phyloP scores from a whole-genome alignment of 2,113 vertebrate species.

The Melanerpes aurifrons region DNA sequence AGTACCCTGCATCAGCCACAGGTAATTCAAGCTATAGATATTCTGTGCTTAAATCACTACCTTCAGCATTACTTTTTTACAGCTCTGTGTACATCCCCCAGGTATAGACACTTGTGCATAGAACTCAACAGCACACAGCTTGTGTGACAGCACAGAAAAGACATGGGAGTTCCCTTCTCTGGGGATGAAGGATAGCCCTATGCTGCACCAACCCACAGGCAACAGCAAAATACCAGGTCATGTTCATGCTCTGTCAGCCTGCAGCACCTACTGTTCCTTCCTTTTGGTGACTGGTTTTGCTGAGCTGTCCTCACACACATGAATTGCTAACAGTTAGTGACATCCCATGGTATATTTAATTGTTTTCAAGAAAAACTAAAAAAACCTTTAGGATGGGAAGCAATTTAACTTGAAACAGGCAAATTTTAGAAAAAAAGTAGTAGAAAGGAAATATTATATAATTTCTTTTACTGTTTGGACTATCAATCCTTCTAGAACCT shows the following conservation, averaged over 20 bases:
- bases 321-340: neutral
- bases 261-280: neutral
- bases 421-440: no score
- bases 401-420: neutral
- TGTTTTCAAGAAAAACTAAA: neutral
- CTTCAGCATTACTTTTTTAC: neutral
- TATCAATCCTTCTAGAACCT: neutral
- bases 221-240: neutral
- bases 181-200: fast-evolving
- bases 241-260: fast-evolving
- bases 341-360: neutral
- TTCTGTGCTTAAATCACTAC: neutral
- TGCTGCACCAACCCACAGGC: neutral
- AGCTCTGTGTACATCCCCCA: neutral
- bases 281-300: neutral
- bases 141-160: no score
- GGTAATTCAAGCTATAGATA: neutral
- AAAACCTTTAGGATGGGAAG: neutral
- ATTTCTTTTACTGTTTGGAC: neutral
- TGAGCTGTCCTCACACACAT: neutral
- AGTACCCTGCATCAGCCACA: neutral
- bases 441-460: neutral
- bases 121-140: neutral
- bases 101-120: no score
- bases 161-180: neutral